phyloP scores from a whole-genome alignment of 2,888 invertebrate genomes.

The Macaria notata region DNA sequence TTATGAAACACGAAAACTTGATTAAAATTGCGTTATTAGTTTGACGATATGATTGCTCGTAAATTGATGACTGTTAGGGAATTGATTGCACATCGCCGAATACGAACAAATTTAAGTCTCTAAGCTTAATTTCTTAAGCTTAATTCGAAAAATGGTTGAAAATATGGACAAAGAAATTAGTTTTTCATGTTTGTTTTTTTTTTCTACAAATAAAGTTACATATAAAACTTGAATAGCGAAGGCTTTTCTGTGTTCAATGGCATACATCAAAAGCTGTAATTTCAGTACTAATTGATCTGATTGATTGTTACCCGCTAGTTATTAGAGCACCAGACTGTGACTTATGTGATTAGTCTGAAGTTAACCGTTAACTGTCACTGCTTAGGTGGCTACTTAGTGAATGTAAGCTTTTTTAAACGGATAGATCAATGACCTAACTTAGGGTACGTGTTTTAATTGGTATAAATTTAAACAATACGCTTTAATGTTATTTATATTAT shows the following conservation, averaged over 20 bases:
- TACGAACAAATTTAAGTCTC: too few relatives aligned
- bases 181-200: too few relatives aligned
- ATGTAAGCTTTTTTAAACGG: not conserved
- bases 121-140: too few relatives aligned
- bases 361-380: constrained; percentile 41
- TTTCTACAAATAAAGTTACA: too few relatives aligned
- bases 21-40: constrained; percentile 11
- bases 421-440: too few relatives aligned
- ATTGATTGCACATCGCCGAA: not conserved
- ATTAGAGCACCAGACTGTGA: constrained; percentile 74
- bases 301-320: constrained; percentile 49
- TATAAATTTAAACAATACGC: too few relatives aligned
- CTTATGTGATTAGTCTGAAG: constrained; percentile 52
- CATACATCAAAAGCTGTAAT: constrained; percentile 26
- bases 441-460: too few relatives aligned
- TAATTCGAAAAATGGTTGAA: too few relatives aligned
- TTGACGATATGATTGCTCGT: constrained; percentile 10
- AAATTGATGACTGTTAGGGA: not conserved
- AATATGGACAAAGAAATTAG: too few relatives aligned
- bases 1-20: constrained; percentile 9
- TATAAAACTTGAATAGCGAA: too few relatives aligned
- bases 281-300: constrained; percentile 27
- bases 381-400: constrained; percentile 32
- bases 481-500: too few relatives aligned
- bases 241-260: too few relatives aligned